These are phyloP conservation scores for Bombus waltoni DNA, from an alignment of 1,140 invertebrate genomes.

Conservation along the genomic window DNA sequence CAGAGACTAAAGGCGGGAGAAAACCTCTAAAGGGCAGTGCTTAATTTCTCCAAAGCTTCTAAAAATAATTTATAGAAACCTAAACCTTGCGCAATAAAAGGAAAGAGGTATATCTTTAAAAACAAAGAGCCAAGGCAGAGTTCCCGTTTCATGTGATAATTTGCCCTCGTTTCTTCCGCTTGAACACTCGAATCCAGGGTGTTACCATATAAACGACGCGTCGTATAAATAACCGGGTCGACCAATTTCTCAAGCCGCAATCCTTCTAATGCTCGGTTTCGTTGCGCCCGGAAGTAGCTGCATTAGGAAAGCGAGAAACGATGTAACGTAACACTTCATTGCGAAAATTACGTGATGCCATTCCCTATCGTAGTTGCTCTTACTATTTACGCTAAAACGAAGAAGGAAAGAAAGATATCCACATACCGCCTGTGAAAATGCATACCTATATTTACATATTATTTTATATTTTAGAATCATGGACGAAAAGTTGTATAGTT, in stretches of 20 bases:
- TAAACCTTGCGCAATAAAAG: background rate
- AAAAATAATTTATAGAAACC: background rate
- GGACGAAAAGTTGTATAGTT: background rate
- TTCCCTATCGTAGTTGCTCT: conserved; percentile 55
- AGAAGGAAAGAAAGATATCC: conserved; percentile 6
- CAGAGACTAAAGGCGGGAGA: background rate
- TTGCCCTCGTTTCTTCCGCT: background rate
- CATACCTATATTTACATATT: too few relatives aligned
- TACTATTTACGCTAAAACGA: conserved; percentile 35
- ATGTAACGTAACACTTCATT: conserved; percentile 69
- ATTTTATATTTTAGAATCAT: background rate
- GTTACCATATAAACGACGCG: conserved; percentile 16
- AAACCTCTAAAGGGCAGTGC: background rate
- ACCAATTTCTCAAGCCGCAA: conserved; percentile 41
- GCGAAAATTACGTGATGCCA: conserved; percentile 71
- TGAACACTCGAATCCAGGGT: background rate
- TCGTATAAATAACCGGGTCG: conserved; percentile 29
- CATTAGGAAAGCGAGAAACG: conserved; percentile 66
- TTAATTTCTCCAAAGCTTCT: background rate
- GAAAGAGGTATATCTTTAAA: background rate
- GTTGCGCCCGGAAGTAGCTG: conserved; percentile 43
- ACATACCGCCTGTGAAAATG: too few relatives aligned
- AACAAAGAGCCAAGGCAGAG: background rate
- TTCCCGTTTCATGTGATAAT: background rate
- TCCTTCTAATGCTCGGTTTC: conserved; percentile 39